Conservation (phyloP, 2,797 vertebrate species). For the Scomberomorus guttatus region DNA sequence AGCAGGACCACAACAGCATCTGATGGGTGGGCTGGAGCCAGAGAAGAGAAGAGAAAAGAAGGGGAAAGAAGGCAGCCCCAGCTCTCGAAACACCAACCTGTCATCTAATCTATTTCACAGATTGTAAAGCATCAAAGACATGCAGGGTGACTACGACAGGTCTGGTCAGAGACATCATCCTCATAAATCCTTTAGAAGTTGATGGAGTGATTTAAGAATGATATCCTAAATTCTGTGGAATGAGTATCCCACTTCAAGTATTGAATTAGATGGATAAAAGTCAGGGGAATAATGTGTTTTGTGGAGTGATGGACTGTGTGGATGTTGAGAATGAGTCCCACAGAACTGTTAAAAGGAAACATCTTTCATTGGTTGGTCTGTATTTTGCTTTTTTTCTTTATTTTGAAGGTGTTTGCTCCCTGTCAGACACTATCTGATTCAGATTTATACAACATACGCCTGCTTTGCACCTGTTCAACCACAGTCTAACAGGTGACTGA, state of each 20-base stretch:
- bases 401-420: neutral
- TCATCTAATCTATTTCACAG: constrained; percentile 76
- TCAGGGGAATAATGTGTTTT: constrained; percentile 42
- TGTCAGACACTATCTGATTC: neutral
- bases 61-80: neutral
- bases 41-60: neutral
- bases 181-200: constrained; percentile 59
- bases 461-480: neutral
- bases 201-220: constrained; percentile 56
- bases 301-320: constrained; percentile 40
- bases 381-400: neutral
- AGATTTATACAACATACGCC: neutral
- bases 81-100: constrained; percentile 51
- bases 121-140: constrained; percentile 72
- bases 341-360: constrained; percentile 11
- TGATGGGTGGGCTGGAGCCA: no score
- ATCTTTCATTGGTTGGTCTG: neutral
- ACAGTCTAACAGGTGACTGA: neutral
- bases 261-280: constrained; percentile 54
- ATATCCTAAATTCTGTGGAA: constrained; percentile 47
- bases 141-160: constrained; percentile 53
- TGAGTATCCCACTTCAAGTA: constrained; percentile 22
- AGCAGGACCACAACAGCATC: no score
- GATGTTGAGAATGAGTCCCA: constrained; percentile 30
- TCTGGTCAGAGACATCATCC: constrained; percentile 56